Evolutionary conservation across 2,113 vertebrate species (phyloP).

Genomic region (Piprites chloris): DNA sequence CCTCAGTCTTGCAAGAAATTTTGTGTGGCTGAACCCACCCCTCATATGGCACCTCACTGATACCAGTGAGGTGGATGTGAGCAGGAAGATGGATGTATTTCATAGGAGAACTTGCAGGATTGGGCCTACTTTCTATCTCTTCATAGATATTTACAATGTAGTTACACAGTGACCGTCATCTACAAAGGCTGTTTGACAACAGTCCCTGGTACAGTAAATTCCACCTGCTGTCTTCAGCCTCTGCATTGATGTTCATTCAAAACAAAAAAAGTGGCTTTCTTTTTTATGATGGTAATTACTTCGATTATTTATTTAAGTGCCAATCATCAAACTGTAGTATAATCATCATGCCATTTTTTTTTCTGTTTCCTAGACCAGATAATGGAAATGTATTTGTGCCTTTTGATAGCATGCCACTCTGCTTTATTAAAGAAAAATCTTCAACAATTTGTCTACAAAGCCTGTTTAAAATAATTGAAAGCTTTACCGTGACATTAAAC

Average conservation of each 20-base stretch:
- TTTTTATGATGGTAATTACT: slow-evolving; percentile 36
- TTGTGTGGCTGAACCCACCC: neutral
- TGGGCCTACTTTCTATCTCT: slow-evolving; percentile 15
- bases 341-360: slow-evolving; percentile 47
- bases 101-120: neutral
- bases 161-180: slow-evolving; percentile 19
- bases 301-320: slow-evolving; percentile 70
- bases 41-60: neutral
- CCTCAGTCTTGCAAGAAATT: neutral
- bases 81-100: neutral
- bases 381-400: slow-evolving; percentile 75
- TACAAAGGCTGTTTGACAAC: slow-evolving; percentile 24
- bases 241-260: slow-evolving; percentile 38
- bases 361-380: slow-evolving; percentile 57
- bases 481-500: slow-evolving; percentile 16
- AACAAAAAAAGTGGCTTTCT: slow-evolving; percentile 16
- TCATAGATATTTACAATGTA: slow-evolving; percentile 3
- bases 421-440: slow-evolving; percentile 62
- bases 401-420: slow-evolving; percentile 72
- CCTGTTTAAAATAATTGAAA: slow-evolving; percentile 36
- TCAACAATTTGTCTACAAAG: slow-evolving; percentile 45
- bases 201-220: neutral
- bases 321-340: slow-evolving; percentile 60
- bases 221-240: slow-evolving; percentile 44
- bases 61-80: neutral